Evolutionary conservation across 2,113 vertebrate genomes (phyloP).

Genomic region (Panthera leo): DNA sequence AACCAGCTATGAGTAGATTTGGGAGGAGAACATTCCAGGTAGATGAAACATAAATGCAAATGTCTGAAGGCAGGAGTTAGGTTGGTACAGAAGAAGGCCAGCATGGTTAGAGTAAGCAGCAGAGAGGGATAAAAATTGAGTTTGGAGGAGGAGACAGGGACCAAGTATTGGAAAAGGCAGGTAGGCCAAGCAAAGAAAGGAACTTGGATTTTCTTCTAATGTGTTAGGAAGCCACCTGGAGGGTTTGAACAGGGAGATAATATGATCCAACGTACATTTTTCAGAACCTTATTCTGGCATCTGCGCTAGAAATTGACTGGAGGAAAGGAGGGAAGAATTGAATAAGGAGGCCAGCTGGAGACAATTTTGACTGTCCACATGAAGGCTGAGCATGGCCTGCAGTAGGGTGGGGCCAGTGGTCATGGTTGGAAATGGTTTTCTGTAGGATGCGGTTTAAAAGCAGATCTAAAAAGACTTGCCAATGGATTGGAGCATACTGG

Average conservation of each 20-base stretch:
- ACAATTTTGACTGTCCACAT: not conserved
- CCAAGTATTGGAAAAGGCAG: not conserved
- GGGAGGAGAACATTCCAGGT: not conserved
- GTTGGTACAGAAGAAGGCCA: not conserved
- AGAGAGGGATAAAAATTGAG: not conserved
- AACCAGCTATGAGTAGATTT: not conserved
- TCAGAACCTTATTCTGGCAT: not conserved
- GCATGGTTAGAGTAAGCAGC: rapidly evolving
- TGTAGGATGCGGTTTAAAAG: not conserved
- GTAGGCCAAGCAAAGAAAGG: not conserved
- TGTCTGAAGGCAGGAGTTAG: not conserved
- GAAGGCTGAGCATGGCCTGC: not conserved
- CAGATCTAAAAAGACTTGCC: not conserved
- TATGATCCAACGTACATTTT: not conserved
- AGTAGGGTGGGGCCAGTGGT: not conserved
- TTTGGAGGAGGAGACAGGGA: not conserved
- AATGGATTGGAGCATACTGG: not conserved
- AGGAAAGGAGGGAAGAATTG: not conserved
- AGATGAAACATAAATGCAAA: not conserved
- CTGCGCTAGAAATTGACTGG: not conserved
- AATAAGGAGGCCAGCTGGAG: not conserved
- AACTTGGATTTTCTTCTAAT: not conserved
- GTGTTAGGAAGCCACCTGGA: not conserved
- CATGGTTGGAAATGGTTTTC: too few relatives aligned
- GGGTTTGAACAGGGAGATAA: not conserved